Conservation (phyloP, 1,140 invertebrate genomes). For the Physella acuta region DNA sequence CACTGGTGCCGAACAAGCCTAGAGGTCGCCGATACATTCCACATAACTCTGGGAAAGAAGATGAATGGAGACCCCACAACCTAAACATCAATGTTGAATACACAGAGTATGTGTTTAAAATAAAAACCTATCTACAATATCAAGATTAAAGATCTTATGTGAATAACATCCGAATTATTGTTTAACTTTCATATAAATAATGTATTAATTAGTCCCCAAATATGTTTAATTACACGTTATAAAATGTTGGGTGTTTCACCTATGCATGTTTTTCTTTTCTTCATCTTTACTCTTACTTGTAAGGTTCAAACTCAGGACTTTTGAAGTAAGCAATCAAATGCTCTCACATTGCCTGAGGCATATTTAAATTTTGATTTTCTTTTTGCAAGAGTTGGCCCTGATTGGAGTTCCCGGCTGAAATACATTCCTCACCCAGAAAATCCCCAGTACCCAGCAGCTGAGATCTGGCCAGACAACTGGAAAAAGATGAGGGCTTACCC, state of each 20-base stretch:
- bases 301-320: neutral
- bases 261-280: neutral
- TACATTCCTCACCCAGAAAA: constrained; percentile 45
- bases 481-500: constrained; percentile 49
- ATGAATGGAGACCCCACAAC: constrained; percentile 48
- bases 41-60: constrained; percentile 45
- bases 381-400: constrained; percentile 43
- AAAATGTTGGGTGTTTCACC: too few relatives aligned
- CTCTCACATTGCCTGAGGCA: neutral
- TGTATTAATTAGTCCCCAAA: too few relatives aligned
- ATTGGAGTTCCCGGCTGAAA: constrained; percentile 49
- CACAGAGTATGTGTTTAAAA: constrained; percentile 49
- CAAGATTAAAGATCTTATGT: too few relatives aligned
- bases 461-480: constrained; percentile 53
- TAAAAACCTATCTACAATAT: too few relatives aligned
- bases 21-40: constrained; percentile 45
- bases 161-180: too few relatives aligned
- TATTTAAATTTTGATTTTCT: neutral
- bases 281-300: neutral
- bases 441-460: constrained; percentile 46
- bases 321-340: neutral
- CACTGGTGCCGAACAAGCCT: constrained; percentile 25
- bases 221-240: too few relatives aligned
- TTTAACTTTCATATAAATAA: too few relatives aligned
- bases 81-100: constrained; percentile 40